Evolutionary conservation across 1,140 invertebrate genomes (phyloP), one percentile per base, ranked within the genome.

Genomic region (Atta cephalotes): DNA sequence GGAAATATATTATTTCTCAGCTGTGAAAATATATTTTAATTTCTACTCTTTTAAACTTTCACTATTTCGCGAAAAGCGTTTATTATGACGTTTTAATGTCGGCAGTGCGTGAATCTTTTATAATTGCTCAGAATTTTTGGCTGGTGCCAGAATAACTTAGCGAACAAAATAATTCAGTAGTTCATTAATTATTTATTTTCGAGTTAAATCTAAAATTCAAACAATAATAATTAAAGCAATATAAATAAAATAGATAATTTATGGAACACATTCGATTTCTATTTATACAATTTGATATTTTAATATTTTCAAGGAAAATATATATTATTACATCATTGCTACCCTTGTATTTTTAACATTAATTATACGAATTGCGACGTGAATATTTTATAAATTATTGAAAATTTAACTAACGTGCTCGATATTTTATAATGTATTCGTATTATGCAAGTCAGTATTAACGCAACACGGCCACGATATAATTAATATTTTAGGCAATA

Each of bases 401-500:
- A 71, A 71, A 71, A 39, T 71, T 71, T 81, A 81, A 80, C 31
- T 25, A 45, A 45, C 39, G 35, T 9, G 10, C 35, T 81, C 10
- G 51, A 71, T 56, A 71, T 58, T 81, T 81, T 39, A 28, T 81
- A 58, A 81, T 25, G 45, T 6, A n/a, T 58, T 10, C 35, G 51
- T 31, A 53, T 56, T 56, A 39, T 58, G 45, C 63, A 45, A 70
- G 65, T 58, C 79, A 51, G 51, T 28, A 71, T 81, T 81, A 79
- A 79, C 39, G 21, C 56, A 58, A n/a, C 35, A 12, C 74, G 49
- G 31, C 12, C 66, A 25, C 35, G 79, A 81, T 35, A 51, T 63
- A 76, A 76, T 60, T 72, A 56, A 84, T 84, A 84, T 82, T 82
- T 82, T 82, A 62, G 80, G 7, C 28, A 18, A 35, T 74, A 31